Base-by-base conservation (phyloP, 1,140 invertebrate genomes). In the Drosophila azteca region DNA sequence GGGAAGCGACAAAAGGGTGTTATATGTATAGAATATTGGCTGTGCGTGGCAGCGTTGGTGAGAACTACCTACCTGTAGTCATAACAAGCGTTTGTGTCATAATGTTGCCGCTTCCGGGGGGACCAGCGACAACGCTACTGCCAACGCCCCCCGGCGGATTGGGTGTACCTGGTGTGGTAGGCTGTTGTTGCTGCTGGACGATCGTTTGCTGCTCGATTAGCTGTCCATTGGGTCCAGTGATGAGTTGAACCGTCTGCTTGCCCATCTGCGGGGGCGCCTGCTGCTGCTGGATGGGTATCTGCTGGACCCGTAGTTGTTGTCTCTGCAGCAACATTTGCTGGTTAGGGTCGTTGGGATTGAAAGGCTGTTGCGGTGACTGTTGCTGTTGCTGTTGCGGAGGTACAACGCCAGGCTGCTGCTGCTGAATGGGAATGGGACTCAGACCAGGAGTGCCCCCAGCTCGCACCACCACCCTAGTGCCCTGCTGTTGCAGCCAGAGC, bases 401-500 rank as follows among this genome's bases (percentile, higher is more conserved):
- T 11, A 69, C 51, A 0, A 45, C 55, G 9, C 68, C 83, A 7
- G 70, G 53, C 29, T 79, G 84, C 26, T 82, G 74, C 41, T 90
- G 85, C 35, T 39, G 35, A 39, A 39, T 39, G 35, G 35, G 35
- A 15, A 93, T 92, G 2, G 92, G 93, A 77, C 92, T 93, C 15
- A 93, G 67, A 4, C 92, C 92, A 6, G 93, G 93, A 0, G 93
- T 89, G 20, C 90, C 83, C 6, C 88, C 79, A 0, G 90, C 65
- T 6, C 93, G 79, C 5, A 94, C 92, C 0, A 94, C 91, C 6
- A 94, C 92, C 55, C 94, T 91, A 9, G 93, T 93, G 0, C 93
- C 93, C 85, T 95, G 94, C 29, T 95, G 90, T 93, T 95, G 94
- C 39, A 95, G 79, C 94, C 94, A 95, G 79, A 95, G 94, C 66